These are phyloP conservation scores for Microtus ochrogaster DNA, from an alignment of 2,113 vertebrate species.

Conservation along the genomic window DNA sequence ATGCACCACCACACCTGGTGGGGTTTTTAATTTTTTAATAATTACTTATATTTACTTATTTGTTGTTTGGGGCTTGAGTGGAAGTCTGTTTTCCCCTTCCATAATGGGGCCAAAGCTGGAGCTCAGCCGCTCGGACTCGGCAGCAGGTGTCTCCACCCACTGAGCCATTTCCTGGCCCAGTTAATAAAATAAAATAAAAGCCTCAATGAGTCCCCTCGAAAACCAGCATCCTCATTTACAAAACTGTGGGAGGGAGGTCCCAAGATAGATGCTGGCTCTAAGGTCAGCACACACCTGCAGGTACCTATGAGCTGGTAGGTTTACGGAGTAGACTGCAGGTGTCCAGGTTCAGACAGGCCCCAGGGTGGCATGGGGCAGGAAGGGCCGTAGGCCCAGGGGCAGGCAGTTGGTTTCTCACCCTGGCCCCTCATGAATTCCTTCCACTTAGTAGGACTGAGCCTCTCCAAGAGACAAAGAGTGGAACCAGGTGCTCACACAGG, in stretches of 20 bases:
- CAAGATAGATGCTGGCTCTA: accelerated
- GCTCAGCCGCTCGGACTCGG: too few species aligned
- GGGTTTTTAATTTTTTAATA: not conserved
- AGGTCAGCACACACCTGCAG: too few species aligned
- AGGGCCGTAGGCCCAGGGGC: not conserved
- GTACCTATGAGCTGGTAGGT: not conserved
- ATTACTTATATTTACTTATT: not conserved
- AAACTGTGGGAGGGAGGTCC: not conserved
- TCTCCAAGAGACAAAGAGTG: not conserved
- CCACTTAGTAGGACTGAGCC: not conserved
- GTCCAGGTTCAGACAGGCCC: not conserved
- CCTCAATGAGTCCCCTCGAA: not conserved
- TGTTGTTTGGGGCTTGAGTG: not conserved
- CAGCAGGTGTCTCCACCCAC: not conserved
- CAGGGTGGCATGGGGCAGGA: too few species aligned
- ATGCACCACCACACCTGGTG: too few species aligned
- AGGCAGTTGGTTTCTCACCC: not conserved
- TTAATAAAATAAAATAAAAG: not conserved
- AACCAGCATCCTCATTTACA: not conserved
- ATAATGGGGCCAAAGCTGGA: not conserved
- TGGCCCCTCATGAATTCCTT: not conserved
- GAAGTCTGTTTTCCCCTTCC: not conserved
- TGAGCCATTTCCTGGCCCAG: not conserved
- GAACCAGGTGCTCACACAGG: not conserved
- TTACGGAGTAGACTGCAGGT: not conserved